phyloP scores from a whole-genome alignment of 2,888 invertebrate genomes.

The Epiblema foenella region DNA sequence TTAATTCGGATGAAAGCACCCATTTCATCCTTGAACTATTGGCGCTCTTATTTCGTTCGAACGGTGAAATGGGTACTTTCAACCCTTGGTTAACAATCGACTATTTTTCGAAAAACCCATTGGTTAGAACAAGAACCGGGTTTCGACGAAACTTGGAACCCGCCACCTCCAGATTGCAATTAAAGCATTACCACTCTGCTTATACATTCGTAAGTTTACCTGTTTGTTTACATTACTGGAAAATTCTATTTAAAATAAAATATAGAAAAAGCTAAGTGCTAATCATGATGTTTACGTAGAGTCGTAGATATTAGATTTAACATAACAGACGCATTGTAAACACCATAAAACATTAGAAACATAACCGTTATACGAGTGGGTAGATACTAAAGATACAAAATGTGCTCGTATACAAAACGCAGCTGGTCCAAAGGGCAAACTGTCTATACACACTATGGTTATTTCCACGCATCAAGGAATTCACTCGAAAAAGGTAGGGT shows the following conservation, averaged over 20 bases:
- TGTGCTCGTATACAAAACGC: neutral
- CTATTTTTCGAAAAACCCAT: too few species aligned
- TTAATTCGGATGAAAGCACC: too few species aligned
- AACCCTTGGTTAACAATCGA: too few species aligned
- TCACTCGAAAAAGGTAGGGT: neutral
- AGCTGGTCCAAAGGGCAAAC: neutral
- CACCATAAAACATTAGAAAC: neutral
- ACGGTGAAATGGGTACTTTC: too few species aligned
- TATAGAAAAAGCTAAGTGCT: neutral
- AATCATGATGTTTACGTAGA: neutral
- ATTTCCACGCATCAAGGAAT: neutral
- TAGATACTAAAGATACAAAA: neutral
- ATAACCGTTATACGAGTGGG: neutral
- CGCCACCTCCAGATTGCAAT: too few species aligned
- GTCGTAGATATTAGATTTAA: too few species aligned
- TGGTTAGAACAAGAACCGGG: too few species aligned
- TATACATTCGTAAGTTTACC: neutral
- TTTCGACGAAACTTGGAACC: too few species aligned
- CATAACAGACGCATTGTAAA: neutral
- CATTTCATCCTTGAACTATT: too few species aligned
- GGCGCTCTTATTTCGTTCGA: too few species aligned
- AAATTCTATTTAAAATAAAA: neutral
- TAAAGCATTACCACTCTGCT: too few species aligned
- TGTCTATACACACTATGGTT: neutral
- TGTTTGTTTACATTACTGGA: neutral